These are phyloP conservation scores for Labroides dimidiatus DNA, from an alignment of 2,797 vertebrate species.

Conservation along the genomic window DNA sequence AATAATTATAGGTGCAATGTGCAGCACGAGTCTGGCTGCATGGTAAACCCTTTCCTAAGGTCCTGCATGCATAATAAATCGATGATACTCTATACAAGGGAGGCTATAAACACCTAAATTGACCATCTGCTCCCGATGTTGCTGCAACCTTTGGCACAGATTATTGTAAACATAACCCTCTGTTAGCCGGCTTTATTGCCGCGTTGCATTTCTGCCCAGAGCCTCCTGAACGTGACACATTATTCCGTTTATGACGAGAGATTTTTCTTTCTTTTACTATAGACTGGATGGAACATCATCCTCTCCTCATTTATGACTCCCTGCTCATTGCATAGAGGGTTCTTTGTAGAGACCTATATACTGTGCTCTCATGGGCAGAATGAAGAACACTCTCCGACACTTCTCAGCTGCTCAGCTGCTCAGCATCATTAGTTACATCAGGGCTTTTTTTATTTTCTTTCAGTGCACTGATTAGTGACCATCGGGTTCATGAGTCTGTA, in stretches of 20 bases:
- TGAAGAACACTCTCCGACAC: not conserved
- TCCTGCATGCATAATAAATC: conserved; percentile 44
- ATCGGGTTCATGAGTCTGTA: no score
- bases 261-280: no score
- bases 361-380: no score
- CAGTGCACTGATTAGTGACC: not conserved
- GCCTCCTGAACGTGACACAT: not conserved
- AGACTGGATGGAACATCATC: no score
- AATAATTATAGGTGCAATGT: conserved; percentile 50
- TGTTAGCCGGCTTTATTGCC: not conserved
- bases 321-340: no score
- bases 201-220: not conserved
- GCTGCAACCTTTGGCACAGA: conserved; percentile 23
- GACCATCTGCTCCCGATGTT: conserved; percentile 26
- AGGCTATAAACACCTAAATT: conserved; percentile 25
- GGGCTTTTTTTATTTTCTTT: not conserved
- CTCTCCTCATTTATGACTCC: no score
- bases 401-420: not conserved
- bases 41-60: conserved; percentile 29
- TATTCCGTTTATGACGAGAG: not conserved
- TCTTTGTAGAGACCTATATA: no score
- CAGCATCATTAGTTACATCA: not conserved
- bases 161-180: not conserved
- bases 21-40: conserved; percentile 28
- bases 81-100: conserved; percentile 18